Percentiles rank a stretch among this genome's conserved stretches.
Conservation (phyloP, 2,888 invertebrate species). For the Agrochola macilenta region DNA sequence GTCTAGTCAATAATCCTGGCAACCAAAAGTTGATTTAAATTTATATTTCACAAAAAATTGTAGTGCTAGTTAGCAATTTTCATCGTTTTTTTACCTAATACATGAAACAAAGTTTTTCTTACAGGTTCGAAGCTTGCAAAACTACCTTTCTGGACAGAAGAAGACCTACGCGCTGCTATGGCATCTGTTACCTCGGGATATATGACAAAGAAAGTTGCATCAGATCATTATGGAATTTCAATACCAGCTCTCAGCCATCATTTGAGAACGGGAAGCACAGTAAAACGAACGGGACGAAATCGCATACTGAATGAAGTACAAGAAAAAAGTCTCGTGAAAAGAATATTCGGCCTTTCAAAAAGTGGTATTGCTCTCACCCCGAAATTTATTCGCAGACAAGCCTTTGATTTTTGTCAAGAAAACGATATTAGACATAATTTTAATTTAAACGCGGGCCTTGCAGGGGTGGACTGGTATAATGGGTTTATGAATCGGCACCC, state of each 20-base stretch:
- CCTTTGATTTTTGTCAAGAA: slow-evolving; percentile 26
- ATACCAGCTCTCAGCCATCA: slow-evolving; percentile 29
- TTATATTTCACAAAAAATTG: background rate
- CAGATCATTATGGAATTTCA: slow-evolving; percentile 23
- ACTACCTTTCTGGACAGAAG: slow-evolving; percentile 17
- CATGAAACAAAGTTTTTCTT: background rate
- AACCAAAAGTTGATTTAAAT: background rate
- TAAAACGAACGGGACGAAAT: slow-evolving; percentile 33
- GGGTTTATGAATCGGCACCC: slow-evolving; percentile 18
- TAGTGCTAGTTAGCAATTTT: background rate
- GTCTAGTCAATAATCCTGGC: background rate
- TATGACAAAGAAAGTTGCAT: slow-evolving; percentile 31
- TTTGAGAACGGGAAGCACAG: slow-evolving; percentile 16
- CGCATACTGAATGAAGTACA: slow-evolving; percentile 30
- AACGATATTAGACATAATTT: slow-evolving; percentile 16
- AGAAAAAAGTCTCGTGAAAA: slow-evolving; percentile 17
- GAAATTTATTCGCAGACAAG: slow-evolving; percentile 14
- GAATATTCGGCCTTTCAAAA: slow-evolving; percentile 8
- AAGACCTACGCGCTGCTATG: slow-evolving; percentile 29
- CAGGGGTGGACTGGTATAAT: slow-evolving; percentile 24
- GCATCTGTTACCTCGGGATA: slow-evolving; percentile 6
- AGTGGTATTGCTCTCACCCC: background rate
- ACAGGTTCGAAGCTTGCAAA: slow-evolving; percentile 11
- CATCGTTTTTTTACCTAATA: background rate
- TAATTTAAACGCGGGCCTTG: background rate